Evolutionary conservation across 2,888 invertebrate species (phyloP).

Genomic region (Agonopterix arenella): DNA sequence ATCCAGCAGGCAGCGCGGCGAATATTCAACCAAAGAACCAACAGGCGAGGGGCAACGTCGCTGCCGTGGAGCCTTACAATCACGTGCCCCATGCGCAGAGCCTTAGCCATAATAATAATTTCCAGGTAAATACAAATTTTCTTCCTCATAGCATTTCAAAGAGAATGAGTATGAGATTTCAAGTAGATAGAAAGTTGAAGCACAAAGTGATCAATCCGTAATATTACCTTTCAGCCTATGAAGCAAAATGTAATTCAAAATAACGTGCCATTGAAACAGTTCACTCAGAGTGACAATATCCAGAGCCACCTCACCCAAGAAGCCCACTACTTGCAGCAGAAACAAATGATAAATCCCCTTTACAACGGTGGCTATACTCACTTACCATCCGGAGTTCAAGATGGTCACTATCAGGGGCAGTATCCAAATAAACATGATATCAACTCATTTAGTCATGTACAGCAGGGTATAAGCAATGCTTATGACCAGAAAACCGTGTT

Average conservation of each 20-base stretch:
- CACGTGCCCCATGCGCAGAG: slow-evolving; percentile 85
- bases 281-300: slow-evolving; percentile 67
- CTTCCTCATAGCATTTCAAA: too few species aligned
- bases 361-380: slow-evolving; percentile 62
- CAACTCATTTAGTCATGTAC: slow-evolving; percentile 52
- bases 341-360: slow-evolving; percentile 69
- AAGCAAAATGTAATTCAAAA: slow-evolving; percentile 71
- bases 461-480: slow-evolving; percentile 64
- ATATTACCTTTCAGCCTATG: slow-evolving; percentile 47
- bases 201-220: not conserved
- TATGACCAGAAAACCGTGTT: slow-evolving; percentile 65
- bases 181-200: too few species aligned
- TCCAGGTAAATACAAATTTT: slow-evolving; percentile 40
- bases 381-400: slow-evolving; percentile 43
- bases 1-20: slow-evolving; percentile 47
- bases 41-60: slow-evolving; percentile 85
- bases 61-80: slow-evolving; percentile 92
- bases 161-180: too few species aligned
- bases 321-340: slow-evolving; percentile 72
- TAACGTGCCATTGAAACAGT: slow-evolving; percentile 73
- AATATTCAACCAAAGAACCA: slow-evolving; percentile 69
- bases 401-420: slow-evolving; percentile 58
- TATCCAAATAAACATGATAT: slow-evolving; percentile 61
- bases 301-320: slow-evolving; percentile 68
- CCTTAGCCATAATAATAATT: slow-evolving; percentile 61